Evolutionary conservation across 2,888 invertebrate species (phyloP).

Genomic region (Baccha elongata): DNA sequence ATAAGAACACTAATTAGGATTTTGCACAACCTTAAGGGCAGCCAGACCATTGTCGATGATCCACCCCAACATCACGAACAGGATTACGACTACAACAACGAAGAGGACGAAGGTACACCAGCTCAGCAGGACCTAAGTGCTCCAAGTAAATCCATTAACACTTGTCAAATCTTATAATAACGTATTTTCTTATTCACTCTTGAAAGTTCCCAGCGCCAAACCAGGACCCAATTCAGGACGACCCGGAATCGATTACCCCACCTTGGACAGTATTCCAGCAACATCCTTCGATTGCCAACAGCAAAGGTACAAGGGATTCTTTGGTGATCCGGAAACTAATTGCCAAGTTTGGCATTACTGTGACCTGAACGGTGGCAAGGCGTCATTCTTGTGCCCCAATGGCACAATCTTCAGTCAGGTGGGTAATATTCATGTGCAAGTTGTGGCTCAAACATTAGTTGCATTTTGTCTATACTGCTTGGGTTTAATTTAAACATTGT

Average conservation of each 20-base stretch:
- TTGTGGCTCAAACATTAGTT: conserved; percentile 80
- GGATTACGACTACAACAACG: conserved; percentile 78
- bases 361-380: conserved; percentile 94
- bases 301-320: conserved; percentile 94
- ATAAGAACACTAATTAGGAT: conserved; percentile 90
- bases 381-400: conserved; percentile 94
- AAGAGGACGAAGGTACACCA: conserved; percentile 75
- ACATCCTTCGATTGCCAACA: conserved; percentile 92
- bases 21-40: conserved; percentile 86
- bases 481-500: conserved; percentile 32
- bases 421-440: conserved; percentile 36
- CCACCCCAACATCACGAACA: conserved; percentile 80
- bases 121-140: conserved; percentile 69
- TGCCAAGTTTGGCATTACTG: conserved; percentile 98
- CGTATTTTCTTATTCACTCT: conserved; percentile 15
- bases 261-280: conserved; percentile 88
- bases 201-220: conserved; percentile 74
- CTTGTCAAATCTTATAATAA: conserved; percentile 44
- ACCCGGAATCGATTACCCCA: conserved; percentile 92
- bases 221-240: conserved; percentile 84
- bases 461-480: conserved; percentile 18
- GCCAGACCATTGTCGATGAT: conserved; percentile 80
- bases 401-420: conserved; percentile 94
- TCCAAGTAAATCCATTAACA: conserved; percentile 67
- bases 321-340: conserved; percentile 93